Evolutionary conservation across 1,140 invertebrate genomes (phyloP), one percentile per base, ranked within the genome.

Genomic region (Panagrolaimus sp.): DNA sequence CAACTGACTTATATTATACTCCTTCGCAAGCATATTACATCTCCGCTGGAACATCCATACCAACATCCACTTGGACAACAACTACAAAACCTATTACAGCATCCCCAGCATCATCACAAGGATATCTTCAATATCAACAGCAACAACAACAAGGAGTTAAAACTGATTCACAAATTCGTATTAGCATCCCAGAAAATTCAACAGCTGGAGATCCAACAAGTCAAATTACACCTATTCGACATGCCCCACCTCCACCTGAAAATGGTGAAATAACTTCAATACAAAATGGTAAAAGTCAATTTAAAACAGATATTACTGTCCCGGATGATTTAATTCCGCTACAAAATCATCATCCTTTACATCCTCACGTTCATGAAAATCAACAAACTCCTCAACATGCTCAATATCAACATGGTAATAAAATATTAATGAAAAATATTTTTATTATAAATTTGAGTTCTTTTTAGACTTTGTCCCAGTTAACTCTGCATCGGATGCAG

Each of bases 281-380:
- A 28, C 52, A 58, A 28, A 58, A 58, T 58, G 43, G 68, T 32
- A 17, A 26, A 24, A 65, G 74, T 32, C 73, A 71, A 15, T 81
- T 81, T 52, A 70, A 65, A 24, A 81, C 76, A 14, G 71, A 77
- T 55, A 77, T 81, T 45, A 45, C 70, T 17, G 79, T 79, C 64
- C 64, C 73, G n/a, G 70, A 72, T 17, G 76, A 77, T 47, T 70
- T 80, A 44, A 45, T 73, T 45, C 75, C 75, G 10, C 38, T 67
- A 15, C 73, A 70, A 26, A 38, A 48, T n/a, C 52, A 58, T 28
- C 52, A 58, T 21, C 52, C 52, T 1, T 21, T 58, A 28, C 52
- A 58, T 58, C 52, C 52, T 7, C 52, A 58, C 52, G 52, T 58
- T 58, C 52, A 21, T 55, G 21, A 58, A 58, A 3, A 21, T 26